Base-by-base conservation (phyloP, 2,888 invertebrate genomes). In the Acleris literana region DNA sequence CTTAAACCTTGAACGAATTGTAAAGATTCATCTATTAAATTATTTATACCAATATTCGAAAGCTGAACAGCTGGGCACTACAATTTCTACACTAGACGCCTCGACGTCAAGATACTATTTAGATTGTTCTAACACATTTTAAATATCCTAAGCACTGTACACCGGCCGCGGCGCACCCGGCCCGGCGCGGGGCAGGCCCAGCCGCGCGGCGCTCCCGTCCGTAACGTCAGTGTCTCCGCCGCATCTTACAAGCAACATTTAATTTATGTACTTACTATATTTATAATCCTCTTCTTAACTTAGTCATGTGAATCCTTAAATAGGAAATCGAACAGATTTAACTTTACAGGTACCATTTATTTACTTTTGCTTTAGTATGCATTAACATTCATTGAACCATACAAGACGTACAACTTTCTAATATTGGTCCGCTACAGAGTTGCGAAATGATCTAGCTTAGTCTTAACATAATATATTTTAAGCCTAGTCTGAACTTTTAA, bases 341-440 rank as follows among this genome's bases (percentile, higher is more conserved):
- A 46, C 48, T 58, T 58, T 39, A 64, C 53, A 53, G 22, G 48
- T 39, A 64, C 39, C 18, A 29, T 48, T 58, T 57, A 46, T 17
- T 57, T 18, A 53, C 39, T 39, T 59, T 57, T 55, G 49, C 49
- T 56, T 64, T 25, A 25, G 46, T 62, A 20, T 54, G 29, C 59
- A 17, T 67, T 44, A 44, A 62, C 74, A 72, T 73, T 78, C 70
- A 76, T 74, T 77, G 81, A 87, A 85, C 86, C 87, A 77, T 82
- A 80, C 80, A 82, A 88, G 87, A 88, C 81, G 91, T 87, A 90
- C 92, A 92, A 92, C 91, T 92, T 92, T 92, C 92, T 92, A 92
- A 92, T 92, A 92, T 92, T 92, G 92, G 92, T 92, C 92, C 92
- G 83, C 92, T 92, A 92, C 90, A 83, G 83, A 89, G 87, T 92